Conservation (phyloP, 2,888 invertebrate genomes). For the Chloromyia formosa region DNA sequence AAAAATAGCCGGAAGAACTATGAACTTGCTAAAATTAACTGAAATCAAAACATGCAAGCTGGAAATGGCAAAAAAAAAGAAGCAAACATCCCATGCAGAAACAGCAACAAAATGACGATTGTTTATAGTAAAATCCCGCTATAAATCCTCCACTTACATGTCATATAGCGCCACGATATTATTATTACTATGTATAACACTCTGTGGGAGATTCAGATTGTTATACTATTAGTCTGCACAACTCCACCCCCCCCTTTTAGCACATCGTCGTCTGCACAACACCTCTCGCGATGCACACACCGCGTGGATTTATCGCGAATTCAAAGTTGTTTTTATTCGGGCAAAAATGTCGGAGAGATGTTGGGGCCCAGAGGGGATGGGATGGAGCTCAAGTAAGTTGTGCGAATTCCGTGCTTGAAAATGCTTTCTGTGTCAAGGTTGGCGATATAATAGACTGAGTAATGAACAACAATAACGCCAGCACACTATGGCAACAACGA, state of each 20-base stretch:
- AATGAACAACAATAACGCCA: too few species aligned
- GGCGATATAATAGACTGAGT: neutral
- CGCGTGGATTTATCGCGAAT: too few species aligned
- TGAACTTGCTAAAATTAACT: neutral
- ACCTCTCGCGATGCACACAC: too few species aligned
- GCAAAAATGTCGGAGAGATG: too few species aligned
- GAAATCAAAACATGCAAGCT: constrained; percentile 11
- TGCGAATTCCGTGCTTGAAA: constrained; percentile 23
- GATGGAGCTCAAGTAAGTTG: constrained; percentile 21
- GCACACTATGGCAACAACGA: neutral
- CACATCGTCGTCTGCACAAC: neutral
- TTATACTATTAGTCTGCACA: neutral
- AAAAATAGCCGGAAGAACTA: constrained; percentile 27
- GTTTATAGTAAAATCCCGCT: constrained; percentile 27
- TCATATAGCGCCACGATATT: neutral
- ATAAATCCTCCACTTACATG: constrained; percentile 5
- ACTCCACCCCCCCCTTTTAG: neutral
- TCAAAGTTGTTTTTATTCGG: too few species aligned
- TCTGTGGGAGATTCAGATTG: too few species aligned
- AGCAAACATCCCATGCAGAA: constrained; percentile 1
- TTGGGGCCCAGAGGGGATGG: too few species aligned
- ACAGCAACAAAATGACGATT: constrained; percentile 17
- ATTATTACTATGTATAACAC: too few species aligned
- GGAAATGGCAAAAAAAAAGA: neutral
- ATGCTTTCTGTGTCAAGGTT: constrained; percentile 39